Evolutionary conservation across 37 sponge, comb jelly and placozoan species (phyloP).

Genomic region (Haliclona indistincta): DNA sequence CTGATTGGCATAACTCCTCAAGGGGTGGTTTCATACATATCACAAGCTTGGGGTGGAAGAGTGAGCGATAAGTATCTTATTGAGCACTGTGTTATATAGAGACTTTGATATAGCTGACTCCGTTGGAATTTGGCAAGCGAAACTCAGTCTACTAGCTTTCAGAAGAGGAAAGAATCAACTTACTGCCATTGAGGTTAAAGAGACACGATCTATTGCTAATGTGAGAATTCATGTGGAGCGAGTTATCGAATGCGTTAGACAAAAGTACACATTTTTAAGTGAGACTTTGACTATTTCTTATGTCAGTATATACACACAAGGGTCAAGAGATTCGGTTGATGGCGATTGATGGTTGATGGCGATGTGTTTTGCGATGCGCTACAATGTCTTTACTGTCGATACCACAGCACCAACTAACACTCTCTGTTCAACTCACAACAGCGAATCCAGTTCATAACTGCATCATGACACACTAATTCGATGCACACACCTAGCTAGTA

Average conservation of each 20-base stretch:
- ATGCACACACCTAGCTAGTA: too few species aligned
- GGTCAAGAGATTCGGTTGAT: background rate
- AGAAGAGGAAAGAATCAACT: slow-evolving; percentile 47
- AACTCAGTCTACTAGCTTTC: slow-evolving; percentile 52
- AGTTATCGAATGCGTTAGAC: slow-evolving; percentile 40
- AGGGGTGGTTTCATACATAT: slow-evolving; percentile 39
- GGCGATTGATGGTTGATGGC: too few species aligned
- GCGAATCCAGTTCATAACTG: too few species aligned
- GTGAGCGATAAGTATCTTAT: slow-evolving; percentile 48
- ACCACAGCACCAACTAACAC: too few species aligned
- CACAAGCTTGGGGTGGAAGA: slow-evolving; percentile 60
- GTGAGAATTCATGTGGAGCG: slow-evolving; percentile 58
- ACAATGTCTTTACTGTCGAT: too few species aligned
- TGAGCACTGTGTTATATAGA: slow-evolving; percentile 40
- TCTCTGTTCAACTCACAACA: too few species aligned
- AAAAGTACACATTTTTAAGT: slow-evolving; percentile 33
- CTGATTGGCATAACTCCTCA: slow-evolving; percentile 37
- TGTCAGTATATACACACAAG: too few species aligned
- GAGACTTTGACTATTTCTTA: too few species aligned
- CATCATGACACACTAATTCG: too few species aligned
- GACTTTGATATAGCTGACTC: slow-evolving; percentile 34
- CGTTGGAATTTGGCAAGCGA: slow-evolving; percentile 19
- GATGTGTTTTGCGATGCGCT: too few species aligned
- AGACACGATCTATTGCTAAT: slow-evolving; percentile 32
- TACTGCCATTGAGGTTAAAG: slow-evolving; percentile 36